phyloP scores from a whole-genome alignment of 2,797 vertebrate species.

The Morelia viridis region DNA sequence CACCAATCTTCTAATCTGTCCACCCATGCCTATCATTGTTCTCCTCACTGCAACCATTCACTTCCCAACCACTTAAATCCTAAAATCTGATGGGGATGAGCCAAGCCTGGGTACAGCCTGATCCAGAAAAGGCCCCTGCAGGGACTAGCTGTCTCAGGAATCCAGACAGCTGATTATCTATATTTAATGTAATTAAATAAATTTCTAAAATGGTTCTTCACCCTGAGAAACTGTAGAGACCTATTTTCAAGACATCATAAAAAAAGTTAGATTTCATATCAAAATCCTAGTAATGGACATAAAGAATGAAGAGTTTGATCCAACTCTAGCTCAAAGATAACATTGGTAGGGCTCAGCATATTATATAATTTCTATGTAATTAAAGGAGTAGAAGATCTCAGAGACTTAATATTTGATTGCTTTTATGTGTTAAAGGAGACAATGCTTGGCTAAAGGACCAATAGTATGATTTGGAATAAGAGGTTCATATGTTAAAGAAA shows the following conservation, averaged over 20 bases:
- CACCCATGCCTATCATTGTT: not conserved
- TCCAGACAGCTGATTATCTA: not conserved
- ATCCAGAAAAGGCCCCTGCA: too few relatives aligned
- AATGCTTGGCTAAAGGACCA: not conserved
- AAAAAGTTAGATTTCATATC: not conserved
- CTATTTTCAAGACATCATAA: conserved; percentile 5
- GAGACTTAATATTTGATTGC: not conserved
- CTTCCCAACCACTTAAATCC: not conserved
- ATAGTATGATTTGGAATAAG: not conserved
- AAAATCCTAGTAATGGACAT: not conserved
- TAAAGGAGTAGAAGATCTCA: not conserved
- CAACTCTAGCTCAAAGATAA: not conserved
- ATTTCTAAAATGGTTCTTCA: not conserved
- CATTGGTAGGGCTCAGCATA: not conserved
- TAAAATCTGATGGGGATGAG: not conserved
- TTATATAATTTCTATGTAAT: not conserved
- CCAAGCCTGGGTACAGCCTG: not conserved
- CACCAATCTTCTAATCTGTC: not conserved
- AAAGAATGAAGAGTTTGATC: not conserved
- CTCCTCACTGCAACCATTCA: not conserved
- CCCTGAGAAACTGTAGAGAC: not conserved
- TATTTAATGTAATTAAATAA: not conserved
- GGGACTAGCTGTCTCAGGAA: not conserved
- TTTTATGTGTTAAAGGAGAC: not conserved
- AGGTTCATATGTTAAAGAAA: not conserved